Conservation (phyloP, 2,797 vertebrate species). For the Coendou prehensilis region DNA sequence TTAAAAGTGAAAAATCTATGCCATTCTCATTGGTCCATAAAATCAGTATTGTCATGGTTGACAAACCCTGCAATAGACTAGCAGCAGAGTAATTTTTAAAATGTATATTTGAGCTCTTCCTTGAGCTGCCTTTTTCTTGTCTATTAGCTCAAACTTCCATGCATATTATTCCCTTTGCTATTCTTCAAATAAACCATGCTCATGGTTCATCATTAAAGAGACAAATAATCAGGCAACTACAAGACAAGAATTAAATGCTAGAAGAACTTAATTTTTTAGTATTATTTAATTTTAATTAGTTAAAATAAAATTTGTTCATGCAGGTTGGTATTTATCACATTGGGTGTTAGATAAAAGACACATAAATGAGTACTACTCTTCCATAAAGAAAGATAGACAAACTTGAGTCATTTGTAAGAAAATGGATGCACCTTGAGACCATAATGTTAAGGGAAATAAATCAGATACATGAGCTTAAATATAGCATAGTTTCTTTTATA, state of each 20-base stretch:
- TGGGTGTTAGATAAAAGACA: slow-evolving; percentile 48
- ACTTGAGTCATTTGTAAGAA: neutral
- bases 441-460: neutral
- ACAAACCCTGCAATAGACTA: neutral
- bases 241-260: neutral
- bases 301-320: slow-evolving; percentile 30
- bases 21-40: neutral
- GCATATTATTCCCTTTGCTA: neutral
- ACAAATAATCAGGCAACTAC: neutral
- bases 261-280: neutral
- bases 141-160: neutral
- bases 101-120: neutral
- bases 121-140: neutral
- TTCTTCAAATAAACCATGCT: neutral
- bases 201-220: neutral
- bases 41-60: neutral
- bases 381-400: neutral
- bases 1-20: neutral
- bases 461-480: neutral
- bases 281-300: slow-evolving; percentile 52
- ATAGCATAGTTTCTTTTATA: neutral
- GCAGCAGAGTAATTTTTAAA: neutral
- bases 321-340: neutral
- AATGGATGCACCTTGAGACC: neutral
- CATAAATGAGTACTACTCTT: neutral